These are phyloP conservation scores for Ooceraea biroi DNA, from an alignment of 1,140 invertebrate genomes.

Conservation along the genomic window DNA sequence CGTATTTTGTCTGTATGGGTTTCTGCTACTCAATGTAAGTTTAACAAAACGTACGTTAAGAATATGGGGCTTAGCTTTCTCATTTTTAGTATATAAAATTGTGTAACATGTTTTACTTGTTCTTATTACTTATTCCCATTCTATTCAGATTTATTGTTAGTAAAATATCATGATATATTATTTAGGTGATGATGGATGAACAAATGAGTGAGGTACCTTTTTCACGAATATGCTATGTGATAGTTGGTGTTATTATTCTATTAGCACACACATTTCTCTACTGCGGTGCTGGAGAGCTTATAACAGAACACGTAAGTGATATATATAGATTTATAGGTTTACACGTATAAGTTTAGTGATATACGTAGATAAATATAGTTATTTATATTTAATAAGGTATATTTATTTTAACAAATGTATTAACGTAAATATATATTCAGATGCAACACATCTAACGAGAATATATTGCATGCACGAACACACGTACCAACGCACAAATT, in stretches of 20 bases:
- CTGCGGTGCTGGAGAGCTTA: conserved; percentile 17
- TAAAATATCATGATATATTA: conserved; percentile 34
- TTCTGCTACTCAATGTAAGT: conserved; percentile 19
- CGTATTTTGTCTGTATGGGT: conserved; percentile 21
- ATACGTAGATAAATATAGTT: too few relatives aligned
- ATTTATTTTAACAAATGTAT: too few relatives aligned
- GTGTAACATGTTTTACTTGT: not conserved
- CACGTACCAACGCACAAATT: too few relatives aligned
- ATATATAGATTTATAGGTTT: not conserved
- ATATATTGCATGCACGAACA: too few relatives aligned
- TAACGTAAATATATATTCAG: too few relatives aligned
- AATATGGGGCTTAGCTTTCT: not conserved
- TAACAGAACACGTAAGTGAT: conserved; percentile 26
- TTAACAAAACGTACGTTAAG: not conserved
- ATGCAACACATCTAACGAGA: too few relatives aligned
- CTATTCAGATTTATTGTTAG: too few relatives aligned
- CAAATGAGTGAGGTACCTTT: not conserved
- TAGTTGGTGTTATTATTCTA: conserved; percentile 13
- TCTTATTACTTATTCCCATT: too few relatives aligned
- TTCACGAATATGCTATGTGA: conserved; percentile 11
- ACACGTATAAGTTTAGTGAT: too few relatives aligned
- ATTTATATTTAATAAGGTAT: too few relatives aligned
- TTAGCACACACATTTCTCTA: conserved; percentile 18
- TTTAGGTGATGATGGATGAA: not conserved
- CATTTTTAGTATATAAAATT: not conserved